Conservation (phyloP, 2,113 vertebrate genomes). For the Gymnobelideus leadbeateri region DNA sequence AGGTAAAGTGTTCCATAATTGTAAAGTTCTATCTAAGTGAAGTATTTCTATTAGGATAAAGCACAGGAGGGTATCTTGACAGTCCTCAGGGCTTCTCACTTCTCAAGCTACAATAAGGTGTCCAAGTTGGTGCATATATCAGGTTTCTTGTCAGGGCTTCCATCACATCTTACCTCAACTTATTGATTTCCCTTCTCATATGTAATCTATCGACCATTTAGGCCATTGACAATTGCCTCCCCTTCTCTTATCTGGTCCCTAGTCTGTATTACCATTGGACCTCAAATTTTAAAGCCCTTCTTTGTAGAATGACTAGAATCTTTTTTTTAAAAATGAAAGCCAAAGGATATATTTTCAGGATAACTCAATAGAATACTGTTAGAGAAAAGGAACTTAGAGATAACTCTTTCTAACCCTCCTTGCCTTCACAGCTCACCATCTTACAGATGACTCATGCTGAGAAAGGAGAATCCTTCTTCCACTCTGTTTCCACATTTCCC, state of each 20-base stretch:
- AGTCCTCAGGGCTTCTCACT: slow-evolving; percentile 30
- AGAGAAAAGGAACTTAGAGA: background rate
- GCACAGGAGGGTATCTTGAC: slow-evolving; percentile 22
- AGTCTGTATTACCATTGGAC: background rate
- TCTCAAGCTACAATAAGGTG: slow-evolving; percentile 20
- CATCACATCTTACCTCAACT: slow-evolving; percentile 19
- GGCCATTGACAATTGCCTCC: background rate
- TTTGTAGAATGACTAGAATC: background rate
- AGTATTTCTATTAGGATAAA: slow-evolving; percentile 56
- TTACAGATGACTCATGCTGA: slow-evolving; percentile 22
- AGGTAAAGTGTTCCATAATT: slow-evolving; percentile 32
- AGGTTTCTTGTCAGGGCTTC: slow-evolving; percentile 7
- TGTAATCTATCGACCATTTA: slow-evolving; percentile 42
- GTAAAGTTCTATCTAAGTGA: slow-evolving; percentile 11
- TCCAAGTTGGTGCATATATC: slow-evolving; percentile 18
- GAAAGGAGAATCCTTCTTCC: background rate
- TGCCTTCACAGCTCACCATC: background rate
- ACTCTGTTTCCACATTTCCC: background rate
- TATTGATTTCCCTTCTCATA: slow-evolving; percentile 18
- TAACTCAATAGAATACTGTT: background rate
- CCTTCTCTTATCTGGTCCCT: background rate
- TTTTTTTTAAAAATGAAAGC: slow-evolving; percentile 26
- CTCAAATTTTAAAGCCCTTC: background rate
- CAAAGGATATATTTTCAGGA: background rate
- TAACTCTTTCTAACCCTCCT: background rate